These are phyloP conservation scores for Stenodema calcarata DNA, from an alignment of 2,888 invertebrate genomes.

Conservation along the genomic window DNA sequence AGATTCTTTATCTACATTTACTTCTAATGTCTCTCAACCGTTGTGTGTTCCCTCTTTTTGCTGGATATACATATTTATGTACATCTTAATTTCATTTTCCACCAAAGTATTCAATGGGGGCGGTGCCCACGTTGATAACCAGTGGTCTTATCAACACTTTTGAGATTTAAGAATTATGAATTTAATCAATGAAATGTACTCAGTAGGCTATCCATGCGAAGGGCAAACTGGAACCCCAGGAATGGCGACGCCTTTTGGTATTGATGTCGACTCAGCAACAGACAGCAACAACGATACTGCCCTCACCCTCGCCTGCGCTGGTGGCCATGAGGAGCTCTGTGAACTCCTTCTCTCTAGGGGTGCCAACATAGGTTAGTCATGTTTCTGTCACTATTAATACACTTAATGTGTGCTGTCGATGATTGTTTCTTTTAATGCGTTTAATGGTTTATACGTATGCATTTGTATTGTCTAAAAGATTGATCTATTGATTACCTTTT, in stretches of 20 bases:
- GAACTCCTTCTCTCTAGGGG: conserved; percentile 88
- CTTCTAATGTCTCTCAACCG: too few relatives aligned
- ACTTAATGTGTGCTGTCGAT: background rate
- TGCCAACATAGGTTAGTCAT: conserved; percentile 76
- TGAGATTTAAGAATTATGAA: background rate
- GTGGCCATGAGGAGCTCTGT: conserved; percentile 95
- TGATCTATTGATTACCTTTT: background rate
- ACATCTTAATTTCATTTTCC: too few relatives aligned
- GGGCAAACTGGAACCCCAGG: conserved; percentile 54
- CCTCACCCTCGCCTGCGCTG: conserved; percentile 94
- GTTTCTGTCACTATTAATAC: background rate
- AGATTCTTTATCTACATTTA: too few relatives aligned
- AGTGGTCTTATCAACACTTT: too few relatives aligned
- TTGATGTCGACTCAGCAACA: conserved; percentile 97
- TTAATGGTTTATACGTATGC: background rate
- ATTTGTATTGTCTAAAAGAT: background rate
- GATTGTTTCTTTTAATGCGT: background rate
- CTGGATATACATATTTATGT: too few relatives aligned
- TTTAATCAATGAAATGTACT: background rate
- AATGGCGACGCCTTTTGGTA: conserved; percentile 65
- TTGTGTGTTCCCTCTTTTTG: too few relatives aligned
- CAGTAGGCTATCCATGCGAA: conserved; percentile 50
- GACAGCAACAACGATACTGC: conserved; percentile 99
- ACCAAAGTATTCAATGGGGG: too few relatives aligned
- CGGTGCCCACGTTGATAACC: too few relatives aligned